Conservation (phyloP, 1,140 invertebrate species). For the Heliconius himera region DNA sequence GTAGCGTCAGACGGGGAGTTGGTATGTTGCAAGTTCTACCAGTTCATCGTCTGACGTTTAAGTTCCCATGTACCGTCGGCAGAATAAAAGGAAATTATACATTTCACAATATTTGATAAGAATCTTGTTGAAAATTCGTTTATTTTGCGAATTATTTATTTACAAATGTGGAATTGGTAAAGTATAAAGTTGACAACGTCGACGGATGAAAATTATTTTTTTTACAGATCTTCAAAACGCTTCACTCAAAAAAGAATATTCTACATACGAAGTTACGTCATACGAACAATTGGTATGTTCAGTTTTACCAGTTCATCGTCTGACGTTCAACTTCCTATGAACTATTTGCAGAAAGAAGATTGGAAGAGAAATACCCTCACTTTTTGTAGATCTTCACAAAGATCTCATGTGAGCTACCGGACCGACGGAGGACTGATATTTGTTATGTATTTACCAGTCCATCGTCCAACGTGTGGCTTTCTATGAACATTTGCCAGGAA, state of each 20-base stretch:
- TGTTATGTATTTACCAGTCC: background rate
- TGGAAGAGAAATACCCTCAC: background rate
- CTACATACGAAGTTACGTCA: background rate
- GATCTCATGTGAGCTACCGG: conserved; percentile 9
- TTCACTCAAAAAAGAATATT: no score
- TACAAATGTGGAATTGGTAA: no score
- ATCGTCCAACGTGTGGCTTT: conserved; percentile 13
- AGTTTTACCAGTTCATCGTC: conserved; percentile 2
- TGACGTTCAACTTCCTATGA: background rate
- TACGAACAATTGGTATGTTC: background rate
- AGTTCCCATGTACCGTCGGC: background rate
- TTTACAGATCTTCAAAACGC: background rate
- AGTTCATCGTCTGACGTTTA: background rate
- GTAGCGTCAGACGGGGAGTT: background rate
- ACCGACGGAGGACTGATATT: conserved; percentile 8
- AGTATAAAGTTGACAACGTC: no score
- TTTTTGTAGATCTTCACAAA: background rate
- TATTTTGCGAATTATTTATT: no score
- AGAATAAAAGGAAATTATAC: background rate
- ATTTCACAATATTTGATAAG: no score
- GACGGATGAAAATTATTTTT: background rate
- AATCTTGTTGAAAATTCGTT: no score
- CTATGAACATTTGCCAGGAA: background rate
- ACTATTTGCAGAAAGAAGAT: background rate
- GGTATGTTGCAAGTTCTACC: background rate